Evolutionary conservation across 1,140 invertebrate species (phyloP), one percentile per base, ranked within the genome.

Genomic region (Heliconius hermathena): DNA sequence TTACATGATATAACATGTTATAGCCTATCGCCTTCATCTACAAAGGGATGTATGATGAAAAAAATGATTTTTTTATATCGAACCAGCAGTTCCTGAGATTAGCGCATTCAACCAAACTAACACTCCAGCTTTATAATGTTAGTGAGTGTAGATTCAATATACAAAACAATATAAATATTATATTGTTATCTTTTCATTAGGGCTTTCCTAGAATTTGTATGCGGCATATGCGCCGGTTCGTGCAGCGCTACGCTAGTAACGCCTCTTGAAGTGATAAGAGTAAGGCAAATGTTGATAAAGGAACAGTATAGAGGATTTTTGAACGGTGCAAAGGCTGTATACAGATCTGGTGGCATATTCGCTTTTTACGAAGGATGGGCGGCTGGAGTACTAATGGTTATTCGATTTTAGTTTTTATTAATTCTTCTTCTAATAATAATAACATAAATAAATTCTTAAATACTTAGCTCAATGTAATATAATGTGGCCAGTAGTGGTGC

Each of bases 281-380:
- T 92, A 2, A 83, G 93, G 1, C 92, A 94, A 76, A 92, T 93
- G 82, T 20, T 94, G 1, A 84, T 91, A 8, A 88, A 92, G 52
- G 83, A 91, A 9, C 92, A 93, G 52, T 94, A 94, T 70, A 81
- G 71, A n/a, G 89, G 91, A 0, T 20, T 94, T 1, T 20, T 88
- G 9, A 89, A 88, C 11, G 91, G 91, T 0, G 90, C 89, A 2
- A 83, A 78, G 26, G 85, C 81, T 8, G 91, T 94, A 3, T 94
- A 93, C 81, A 79, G 70, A 9, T 79, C 85, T 11, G 91, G 91
- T 20, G 92, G 92, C 0, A 26, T 92, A 0, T 60, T 85, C 0
- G 90, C 91, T 1, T 94, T 94, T 79, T 94, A 91, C 60, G 91
- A 92, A 74, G 92, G 92, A 9, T 85, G 90, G 36, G 76, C 79